Evolutionary conservation across 2,888 invertebrate species (phyloP).

Genomic region (Panzeria rudis): DNA sequence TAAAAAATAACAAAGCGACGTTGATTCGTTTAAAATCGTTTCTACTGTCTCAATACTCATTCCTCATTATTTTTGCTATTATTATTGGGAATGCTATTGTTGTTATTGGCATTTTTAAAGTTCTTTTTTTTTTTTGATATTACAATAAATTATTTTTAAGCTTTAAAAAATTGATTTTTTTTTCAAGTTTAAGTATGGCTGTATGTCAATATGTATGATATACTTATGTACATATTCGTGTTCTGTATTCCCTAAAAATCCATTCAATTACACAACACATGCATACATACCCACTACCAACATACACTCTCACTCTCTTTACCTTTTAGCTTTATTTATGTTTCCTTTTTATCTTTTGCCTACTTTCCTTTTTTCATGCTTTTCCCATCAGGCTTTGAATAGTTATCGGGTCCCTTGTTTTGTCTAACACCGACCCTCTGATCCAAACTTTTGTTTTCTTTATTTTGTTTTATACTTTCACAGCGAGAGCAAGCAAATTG

Average conservation of each 20-base stretch:
- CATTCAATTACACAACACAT: neutral
- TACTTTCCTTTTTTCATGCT: neutral
- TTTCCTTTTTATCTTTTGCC: neutral
- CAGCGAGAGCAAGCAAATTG: conserved; percentile 15
- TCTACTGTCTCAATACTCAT: conserved; percentile 66
- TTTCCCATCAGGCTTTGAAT: conserved; percentile 15
- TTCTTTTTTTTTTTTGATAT: neutral
- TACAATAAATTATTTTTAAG: neutral
- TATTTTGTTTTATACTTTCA: conserved; percentile 19
- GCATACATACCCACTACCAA: neutral
- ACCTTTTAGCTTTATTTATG: neutral
- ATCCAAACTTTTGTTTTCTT: conserved; percentile 62
- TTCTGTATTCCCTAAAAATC: conserved; percentile 13
- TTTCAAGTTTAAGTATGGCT: neutral
- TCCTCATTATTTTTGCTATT: conserved; percentile 31
- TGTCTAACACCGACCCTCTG: conserved; percentile 59
- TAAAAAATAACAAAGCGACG: conserved; percentile 28
- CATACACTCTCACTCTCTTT: neutral
- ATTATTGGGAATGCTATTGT: conserved; percentile 17
- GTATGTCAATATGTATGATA: neutral
- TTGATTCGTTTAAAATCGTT: conserved; percentile 70
- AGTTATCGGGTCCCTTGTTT: conserved; percentile 46
- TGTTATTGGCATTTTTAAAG: conserved; percentile 1
- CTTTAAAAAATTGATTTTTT: neutral
- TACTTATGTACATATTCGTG: neutral